phyloP scores from a whole-genome alignment of 2,888 invertebrate genomes.

The Gibbula magus region DNA sequence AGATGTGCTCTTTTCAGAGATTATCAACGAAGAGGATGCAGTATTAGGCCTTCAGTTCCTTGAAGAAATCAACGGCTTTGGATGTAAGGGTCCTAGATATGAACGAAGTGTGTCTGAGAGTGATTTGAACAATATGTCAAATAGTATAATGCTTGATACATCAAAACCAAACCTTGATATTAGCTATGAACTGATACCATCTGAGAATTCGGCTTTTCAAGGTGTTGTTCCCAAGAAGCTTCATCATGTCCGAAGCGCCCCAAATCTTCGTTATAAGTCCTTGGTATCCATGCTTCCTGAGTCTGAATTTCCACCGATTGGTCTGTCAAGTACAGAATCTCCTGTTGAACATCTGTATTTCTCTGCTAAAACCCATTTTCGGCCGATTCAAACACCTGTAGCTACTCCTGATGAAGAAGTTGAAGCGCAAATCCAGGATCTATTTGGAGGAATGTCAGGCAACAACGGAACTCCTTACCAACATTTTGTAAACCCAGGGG shows the following conservation, averaged over 20 bases:
- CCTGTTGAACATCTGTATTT: conserved; percentile 84
- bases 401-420: conserved; percentile 30
- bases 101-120: conserved; percentile 50
- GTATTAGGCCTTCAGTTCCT: conserved; percentile 23
- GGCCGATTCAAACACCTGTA: conserved; percentile 81
- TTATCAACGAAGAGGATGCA: conserved; percentile 18
- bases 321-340: conserved; percentile 57
- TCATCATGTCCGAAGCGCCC: conserved; percentile 64
- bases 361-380: conserved; percentile 88
- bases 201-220: conserved; percentile 66
- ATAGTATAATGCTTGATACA: conserved; percentile 26
- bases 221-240: conserved; percentile 58
- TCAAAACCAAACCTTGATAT: conserved; percentile 47
- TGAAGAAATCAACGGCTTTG: conserved; percentile 18
- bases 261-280: conserved; percentile 45
- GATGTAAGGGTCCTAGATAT: conserved; percentile 21
- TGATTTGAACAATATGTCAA: conserved; percentile 44
- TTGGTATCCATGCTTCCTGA: not conserved
- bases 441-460: conserved; percentile 58
- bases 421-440: conserved; percentile 43
- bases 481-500: conserved; percentile 46
- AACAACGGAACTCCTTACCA: conserved; percentile 54
- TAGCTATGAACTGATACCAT: conserved; percentile 58
- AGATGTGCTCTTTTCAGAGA: not conserved
- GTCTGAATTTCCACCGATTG: not conserved